Base-by-base conservation (phyloP, 1,140 invertebrate genomes). In the Platorchestia sp. region DNA sequence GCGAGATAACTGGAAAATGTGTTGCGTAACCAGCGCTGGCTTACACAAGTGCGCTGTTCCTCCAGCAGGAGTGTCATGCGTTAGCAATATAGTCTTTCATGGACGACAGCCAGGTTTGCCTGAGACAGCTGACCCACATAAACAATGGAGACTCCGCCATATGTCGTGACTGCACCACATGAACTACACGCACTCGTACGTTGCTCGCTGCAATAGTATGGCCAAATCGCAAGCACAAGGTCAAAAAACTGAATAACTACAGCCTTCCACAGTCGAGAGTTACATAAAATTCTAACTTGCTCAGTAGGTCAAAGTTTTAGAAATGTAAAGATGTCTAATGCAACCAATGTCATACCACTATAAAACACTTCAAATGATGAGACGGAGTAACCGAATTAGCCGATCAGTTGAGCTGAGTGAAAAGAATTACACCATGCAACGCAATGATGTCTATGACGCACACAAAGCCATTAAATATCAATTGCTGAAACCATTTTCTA, bases 61-160 rank as follows among this genome's bases (percentile, higher is more conserved):
- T 51, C 47, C 47, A 51, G 59, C 59, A 75, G 36, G 59, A 75
- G 59, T 36, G 7, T 75, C 59, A 75, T 75, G 59, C 59, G 59
- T 75, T 75, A 75, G 59, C 10, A 36, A 75, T 75, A 75, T 75
- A 3, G 59, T 75, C 59, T 75, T 36, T 75, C 59, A 75, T 27
- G 59, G 59, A 75, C 59, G 59, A 36, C 59, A 75, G 59, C 36
- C 1, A 36, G 27, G 59, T 75, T 75, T 3, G 27, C 59, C 27
- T 3, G 27, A 5, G 87, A 90, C 87, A 90, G 87, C 42, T 90
- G 87, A 90, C 87, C 87, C 41, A 90, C 87, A 90, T 90, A 41
- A 90, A 90, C 87, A 90, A 90, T 90, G 87, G 27, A 90, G 44
- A 41, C 87, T 14, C 36, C 87, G 87, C 87, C 87, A 90, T 90